Percentiles rank a stretch among this genome's conserved stretches.
Evolutionary conservation across 2,113 vertebrate species (phyloP).

Genomic region (Butorides virescens): DNA sequence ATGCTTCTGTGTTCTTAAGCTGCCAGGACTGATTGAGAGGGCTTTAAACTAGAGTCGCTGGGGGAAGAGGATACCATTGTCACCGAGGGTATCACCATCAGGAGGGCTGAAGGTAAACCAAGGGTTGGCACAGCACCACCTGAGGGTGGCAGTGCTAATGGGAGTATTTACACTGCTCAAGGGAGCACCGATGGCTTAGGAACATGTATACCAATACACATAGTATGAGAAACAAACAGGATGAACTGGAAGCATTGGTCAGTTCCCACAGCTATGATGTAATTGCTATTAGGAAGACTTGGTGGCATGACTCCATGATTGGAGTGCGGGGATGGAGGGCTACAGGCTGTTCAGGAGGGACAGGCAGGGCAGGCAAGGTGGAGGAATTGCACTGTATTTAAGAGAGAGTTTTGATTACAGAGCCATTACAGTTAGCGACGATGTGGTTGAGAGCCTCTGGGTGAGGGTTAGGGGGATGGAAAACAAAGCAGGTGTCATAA

Average conservation of each 20-base stretch:
- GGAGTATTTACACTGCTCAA: accelerated
- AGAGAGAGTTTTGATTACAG: not conserved
- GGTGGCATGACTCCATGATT: accelerated
- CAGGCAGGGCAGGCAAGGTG: not conserved
- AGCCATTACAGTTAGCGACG: not conserved
- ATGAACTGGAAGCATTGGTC: not conserved
- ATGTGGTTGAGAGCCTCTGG: not conserved
- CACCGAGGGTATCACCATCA: too few species aligned
- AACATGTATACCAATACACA: accelerated
- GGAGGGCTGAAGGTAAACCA: not conserved
- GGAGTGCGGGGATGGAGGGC: not conserved
- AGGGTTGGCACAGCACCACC: not conserved
- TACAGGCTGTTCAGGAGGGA: not conserved
- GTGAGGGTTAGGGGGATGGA: not conserved
- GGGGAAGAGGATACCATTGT: not conserved
- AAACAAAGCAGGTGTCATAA: not conserved
- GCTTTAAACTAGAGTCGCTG: not conserved
- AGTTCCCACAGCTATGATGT: not conserved
- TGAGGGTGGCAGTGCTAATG: not conserved
- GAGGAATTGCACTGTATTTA: not conserved
- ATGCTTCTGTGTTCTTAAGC: not conserved
- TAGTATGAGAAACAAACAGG: not conserved
- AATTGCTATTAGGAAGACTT: not conserved
- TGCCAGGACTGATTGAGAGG: not conserved
- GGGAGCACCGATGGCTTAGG: not conserved